These are phyloP conservation scores for Chouioia cunea DNA, from an alignment of 2,888 invertebrate species.

Conservation along the genomic window DNA sequence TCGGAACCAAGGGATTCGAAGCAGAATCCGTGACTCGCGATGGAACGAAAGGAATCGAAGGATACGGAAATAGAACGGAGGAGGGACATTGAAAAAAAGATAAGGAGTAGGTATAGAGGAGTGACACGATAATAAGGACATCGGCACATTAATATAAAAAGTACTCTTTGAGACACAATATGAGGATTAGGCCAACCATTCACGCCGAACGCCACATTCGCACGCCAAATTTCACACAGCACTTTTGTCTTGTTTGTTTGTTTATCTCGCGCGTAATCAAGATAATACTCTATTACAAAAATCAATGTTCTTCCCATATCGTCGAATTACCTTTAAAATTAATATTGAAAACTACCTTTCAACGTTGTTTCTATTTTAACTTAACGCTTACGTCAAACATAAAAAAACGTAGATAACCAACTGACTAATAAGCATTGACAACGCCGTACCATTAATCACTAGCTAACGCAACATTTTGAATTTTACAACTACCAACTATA, in stretches of 20 bases:
- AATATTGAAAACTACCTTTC: constrained; percentile 25
- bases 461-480: constrained; percentile 31
- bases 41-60: constrained; percentile 33
- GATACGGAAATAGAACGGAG: constrained; percentile 12
- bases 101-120: constrained; percentile 16
- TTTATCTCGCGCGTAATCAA: constrained; percentile 40
- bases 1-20: constrained; percentile 26
- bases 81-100: constrained; percentile 24
- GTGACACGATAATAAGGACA: constrained; percentile 52
- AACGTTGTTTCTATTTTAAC: constrained; percentile 17
- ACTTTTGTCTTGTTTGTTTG: constrained; percentile 26
- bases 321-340: constrained; percentile 30
- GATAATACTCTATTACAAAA: constrained; percentile 37
- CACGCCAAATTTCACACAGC: constrained; percentile 38
- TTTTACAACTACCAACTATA: constrained; percentile 28
- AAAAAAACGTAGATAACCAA: constrained; percentile 35
- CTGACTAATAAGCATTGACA: constrained; percentile 43
- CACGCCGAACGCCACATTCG: constrained; percentile 11
- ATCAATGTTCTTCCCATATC: constrained; percentile 34
- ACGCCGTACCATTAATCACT: constrained; percentile 21
- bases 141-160: constrained; percentile 68
- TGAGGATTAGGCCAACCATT: constrained; percentile 63
- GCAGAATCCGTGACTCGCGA: constrained; percentile 27
- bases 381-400: constrained; percentile 29
- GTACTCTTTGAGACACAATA: constrained; percentile 66